Evolutionary conservation across 2,888 invertebrate genomes (phyloP).

Genomic region (Sturmia bella): DNA sequence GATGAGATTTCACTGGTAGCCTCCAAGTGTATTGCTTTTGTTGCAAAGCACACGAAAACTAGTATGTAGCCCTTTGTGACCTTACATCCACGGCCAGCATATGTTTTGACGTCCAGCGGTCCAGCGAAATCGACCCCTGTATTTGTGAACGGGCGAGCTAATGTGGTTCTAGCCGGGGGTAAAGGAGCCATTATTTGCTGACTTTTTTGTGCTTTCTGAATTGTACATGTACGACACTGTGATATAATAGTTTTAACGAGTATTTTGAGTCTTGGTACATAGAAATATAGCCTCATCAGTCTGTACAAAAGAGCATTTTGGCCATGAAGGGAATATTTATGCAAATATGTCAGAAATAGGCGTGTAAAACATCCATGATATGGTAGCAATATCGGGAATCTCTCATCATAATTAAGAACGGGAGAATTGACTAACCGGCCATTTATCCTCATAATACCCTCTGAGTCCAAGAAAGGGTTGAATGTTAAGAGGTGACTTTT

Average conservation of each 20-base stretch:
- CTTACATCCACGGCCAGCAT: too few species aligned
- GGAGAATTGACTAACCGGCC: too few species aligned
- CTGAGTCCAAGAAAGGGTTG: conserved; percentile 3
- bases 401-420: not conserved
- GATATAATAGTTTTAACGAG: conserved; percentile 2
- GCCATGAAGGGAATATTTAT: conserved; percentile 7
- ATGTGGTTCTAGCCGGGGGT: conserved; percentile 20
- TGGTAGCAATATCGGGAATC: conserved; percentile 15
- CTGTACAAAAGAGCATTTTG: conserved; percentile 16
- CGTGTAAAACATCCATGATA: conserved; percentile 7
- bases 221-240: not conserved
- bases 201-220: conserved; percentile 7
- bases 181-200: conserved; percentile 31
- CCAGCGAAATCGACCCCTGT: conserved; percentile 56
- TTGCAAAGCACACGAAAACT: conserved; percentile 13
- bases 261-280: not conserved
- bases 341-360: not conserved
- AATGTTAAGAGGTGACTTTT: too few species aligned
- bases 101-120: conserved; percentile 39
- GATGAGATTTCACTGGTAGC: too few species aligned
- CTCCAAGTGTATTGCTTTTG: conserved; percentile 31
- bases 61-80: not conserved
- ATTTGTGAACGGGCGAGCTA: conserved; percentile 20
- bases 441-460: conserved; percentile 13
- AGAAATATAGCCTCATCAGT: not conserved